Conservation (phyloP, 2,888 invertebrate genomes). For the Cyrtodaria siliqua region DNA sequence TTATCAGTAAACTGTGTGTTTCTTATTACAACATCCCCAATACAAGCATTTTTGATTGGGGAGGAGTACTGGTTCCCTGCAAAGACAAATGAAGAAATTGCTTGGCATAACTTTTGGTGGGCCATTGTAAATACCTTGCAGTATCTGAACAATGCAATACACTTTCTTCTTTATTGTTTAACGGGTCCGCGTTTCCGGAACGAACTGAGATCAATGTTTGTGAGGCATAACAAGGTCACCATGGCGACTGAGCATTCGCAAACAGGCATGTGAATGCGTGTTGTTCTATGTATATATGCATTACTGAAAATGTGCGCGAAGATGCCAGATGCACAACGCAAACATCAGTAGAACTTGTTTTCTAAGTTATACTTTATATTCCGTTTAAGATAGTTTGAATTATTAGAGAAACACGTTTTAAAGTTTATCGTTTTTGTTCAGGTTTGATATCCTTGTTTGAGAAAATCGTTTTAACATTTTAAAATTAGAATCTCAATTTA, state of each 20-base stretch:
- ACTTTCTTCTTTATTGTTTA: conserved; percentile 79
- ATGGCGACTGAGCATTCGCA: neutral
- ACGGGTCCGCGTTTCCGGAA: conserved; percentile 74
- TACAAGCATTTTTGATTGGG: conserved; percentile 74
- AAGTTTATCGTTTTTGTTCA: too few species aligned
- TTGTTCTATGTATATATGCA: too few species aligned
- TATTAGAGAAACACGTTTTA: too few species aligned
- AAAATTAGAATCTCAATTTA: too few species aligned
- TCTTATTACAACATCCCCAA: conserved; percentile 74
- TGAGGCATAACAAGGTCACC: conserved; percentile 24
- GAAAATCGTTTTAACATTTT: too few species aligned
- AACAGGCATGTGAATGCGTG: too few species aligned
- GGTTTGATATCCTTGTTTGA: too few species aligned
- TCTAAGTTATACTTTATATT: too few species aligned
- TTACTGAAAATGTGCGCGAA: too few species aligned
- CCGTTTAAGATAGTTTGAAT: too few species aligned
- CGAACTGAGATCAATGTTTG: conserved; percentile 64
- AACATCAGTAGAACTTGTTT: too few species aligned
- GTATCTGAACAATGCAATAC: conserved; percentile 76
- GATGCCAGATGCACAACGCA: too few species aligned
- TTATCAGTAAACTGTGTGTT: conserved; percentile 74
- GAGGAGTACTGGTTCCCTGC: conserved; percentile 65
- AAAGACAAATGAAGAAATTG: conserved; percentile 46
- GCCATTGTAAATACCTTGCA: conserved; percentile 76
- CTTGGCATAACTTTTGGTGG: conserved; percentile 72